Base-by-base conservation (phyloP, 2,888 invertebrate species). In the Dyspetes luteomarginatus region DNA sequence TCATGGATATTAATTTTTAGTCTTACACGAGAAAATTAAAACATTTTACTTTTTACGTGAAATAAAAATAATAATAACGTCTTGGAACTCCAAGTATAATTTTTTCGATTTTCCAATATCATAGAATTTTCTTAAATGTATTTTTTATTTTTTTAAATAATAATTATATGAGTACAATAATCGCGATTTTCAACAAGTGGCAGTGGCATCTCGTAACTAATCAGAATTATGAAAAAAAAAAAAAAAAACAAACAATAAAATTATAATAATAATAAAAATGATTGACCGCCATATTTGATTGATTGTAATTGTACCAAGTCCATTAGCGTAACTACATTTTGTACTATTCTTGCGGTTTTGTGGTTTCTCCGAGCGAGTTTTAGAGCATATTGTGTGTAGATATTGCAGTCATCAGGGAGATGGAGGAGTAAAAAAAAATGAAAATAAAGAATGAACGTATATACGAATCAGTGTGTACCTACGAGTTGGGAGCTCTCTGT, bases 401-500 rank as follows among this genome's bases (percentile, higher is more conserved):
- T 3, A 36, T 30, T 50, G 48, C 71, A 60, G 50, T 73, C 43
- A 28, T 64, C 64, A 64, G 15, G 15, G 45, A 22, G 55, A 73
- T 65, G 52, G 55, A 28, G 17, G 55, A 45, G n/a, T 43, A 64
- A 30, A 67, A 30, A 67, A n/a, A 52, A 52, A 9, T 19, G 24
- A 64, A 45, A 12, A 36, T 15, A 60, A 60, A 4, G 30, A 55
- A 68, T 36, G 9, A 60, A 68, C 26, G 30, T 55, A 43, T 62
- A 52, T 17, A 73, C 62, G 28, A 64, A 56, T 56, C 30, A 22
- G 26, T 65, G 64, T 65, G 67, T 19, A n/a, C n/a, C n/a, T n/a
- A 71, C 58, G 75, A 60, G 67, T 71, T 72, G 77, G 69, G 77
- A 77, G 77, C 77, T 81, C n/a, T n/a, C 81, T 77, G 81, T 77